phyloP scores from a whole-genome alignment of 2,113 vertebrate genomes.

The Myotis yumanensis region DNA sequence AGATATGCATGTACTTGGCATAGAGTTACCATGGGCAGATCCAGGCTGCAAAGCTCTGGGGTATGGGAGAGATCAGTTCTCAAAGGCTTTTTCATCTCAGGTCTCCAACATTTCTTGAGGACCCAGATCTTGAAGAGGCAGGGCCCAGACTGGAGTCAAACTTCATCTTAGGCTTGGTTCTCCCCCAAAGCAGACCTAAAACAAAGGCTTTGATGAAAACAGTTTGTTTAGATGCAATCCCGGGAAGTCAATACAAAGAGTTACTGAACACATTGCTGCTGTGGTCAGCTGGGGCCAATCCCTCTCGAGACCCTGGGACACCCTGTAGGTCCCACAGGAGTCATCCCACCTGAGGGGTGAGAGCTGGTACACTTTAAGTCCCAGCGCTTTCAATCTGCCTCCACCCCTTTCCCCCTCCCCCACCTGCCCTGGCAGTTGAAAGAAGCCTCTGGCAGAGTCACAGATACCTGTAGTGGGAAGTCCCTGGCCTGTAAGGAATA shows the following conservation, averaged over 20 bases:
- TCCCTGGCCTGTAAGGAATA: background rate
- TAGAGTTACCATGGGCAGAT: background rate
- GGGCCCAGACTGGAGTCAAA: background rate
- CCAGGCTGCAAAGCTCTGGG: background rate
- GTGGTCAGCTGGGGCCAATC: background rate
- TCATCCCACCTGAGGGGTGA: background rate
- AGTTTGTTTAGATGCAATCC: background rate
- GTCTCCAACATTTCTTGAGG: background rate
- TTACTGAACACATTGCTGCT: background rate
- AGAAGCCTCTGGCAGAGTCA: background rate
- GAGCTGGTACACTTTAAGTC: background rate
- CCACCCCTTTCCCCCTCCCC: accelerated
- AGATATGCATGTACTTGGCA: background rate
- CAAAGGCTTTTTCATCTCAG: background rate
- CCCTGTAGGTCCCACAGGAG: too few relatives aligned
- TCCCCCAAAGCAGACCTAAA: background rate
- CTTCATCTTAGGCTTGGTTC: background rate
- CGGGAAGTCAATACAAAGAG: background rate
- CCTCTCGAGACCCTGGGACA: background rate
- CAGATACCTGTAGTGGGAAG: background rate
- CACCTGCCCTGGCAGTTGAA: background rate
- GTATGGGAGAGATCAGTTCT: background rate
- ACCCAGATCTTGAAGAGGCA: constrained; percentile 2
- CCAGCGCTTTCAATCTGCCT: background rate
- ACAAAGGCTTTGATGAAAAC: background rate